Evolutionary conservation across 2,113 vertebrate genomes (phyloP).

Genomic region (Alligator sinensis): DNA sequence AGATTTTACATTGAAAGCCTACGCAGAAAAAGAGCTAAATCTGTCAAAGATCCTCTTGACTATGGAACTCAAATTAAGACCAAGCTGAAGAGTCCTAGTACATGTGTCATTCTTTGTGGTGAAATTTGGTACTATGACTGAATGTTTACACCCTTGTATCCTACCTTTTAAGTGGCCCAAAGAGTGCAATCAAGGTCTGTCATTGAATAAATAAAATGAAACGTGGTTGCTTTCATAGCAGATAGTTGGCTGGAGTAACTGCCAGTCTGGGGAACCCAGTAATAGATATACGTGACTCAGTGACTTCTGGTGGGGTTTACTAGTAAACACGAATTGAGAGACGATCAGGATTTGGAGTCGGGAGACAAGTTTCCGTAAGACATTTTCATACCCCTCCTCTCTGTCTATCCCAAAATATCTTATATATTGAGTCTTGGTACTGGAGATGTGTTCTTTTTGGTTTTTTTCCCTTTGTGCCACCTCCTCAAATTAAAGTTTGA

Average conservation of each 20-base stretch:
- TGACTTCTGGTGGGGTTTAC: neutral
- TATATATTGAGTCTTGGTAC: too few relatives aligned
- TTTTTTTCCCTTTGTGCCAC: neutral
- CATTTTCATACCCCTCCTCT: too few relatives aligned
- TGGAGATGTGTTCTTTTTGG: neutral
- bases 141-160: neutral
- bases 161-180: neutral
- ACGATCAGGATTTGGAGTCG: too few relatives aligned
- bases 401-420: too few relatives aligned
- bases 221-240: neutral
- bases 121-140: neutral
- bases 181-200: neutral
- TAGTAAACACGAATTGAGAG: too few relatives aligned
- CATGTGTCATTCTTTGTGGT: neutral
- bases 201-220: neutral
- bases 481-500: neutral
- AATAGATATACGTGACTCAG: neutral
- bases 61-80: neutral
- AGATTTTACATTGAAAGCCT: neutral
- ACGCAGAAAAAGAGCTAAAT: neutral
- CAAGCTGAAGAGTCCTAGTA: neutral
- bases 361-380: too few relatives aligned
- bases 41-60: neutral
- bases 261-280: neutral
- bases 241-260: neutral